A percentile compares a stretch with the other conserved stretches of the same genome.
Conservation (phyloP, 2,797 vertebrate species). For the Labeo calbasu region DNA sequence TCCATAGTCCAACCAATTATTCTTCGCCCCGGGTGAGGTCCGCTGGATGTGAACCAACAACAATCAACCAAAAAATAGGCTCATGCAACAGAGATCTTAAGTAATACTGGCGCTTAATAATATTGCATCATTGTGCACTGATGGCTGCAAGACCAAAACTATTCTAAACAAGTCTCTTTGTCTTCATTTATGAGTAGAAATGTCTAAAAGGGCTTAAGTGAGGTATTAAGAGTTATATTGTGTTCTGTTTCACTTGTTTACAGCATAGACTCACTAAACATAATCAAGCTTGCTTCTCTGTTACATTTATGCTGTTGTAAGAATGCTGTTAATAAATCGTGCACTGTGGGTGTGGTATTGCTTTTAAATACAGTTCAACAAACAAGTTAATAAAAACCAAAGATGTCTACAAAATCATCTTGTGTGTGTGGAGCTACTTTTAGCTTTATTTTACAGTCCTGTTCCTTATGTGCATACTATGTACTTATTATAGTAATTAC, state of each 20-base stretch:
- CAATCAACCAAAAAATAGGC: background rate
- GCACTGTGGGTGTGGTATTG: background rate
- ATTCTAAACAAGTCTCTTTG: background rate
- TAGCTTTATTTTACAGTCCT: no score
- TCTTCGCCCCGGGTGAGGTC: background rate
- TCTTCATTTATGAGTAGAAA: background rate
- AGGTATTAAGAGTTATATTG: background rate
- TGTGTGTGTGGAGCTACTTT: background rate
- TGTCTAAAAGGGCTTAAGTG: background rate
- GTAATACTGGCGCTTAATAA: background rate
- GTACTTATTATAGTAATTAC: no score
- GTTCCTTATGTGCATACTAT: no score
- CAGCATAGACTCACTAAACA: background rate
- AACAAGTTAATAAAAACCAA: background rate
- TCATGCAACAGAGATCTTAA: background rate
- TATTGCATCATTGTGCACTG: background rate
- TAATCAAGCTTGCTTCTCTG: background rate
- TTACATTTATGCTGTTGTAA: background rate
- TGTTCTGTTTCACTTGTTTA: background rate
- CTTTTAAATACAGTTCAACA: background rate
- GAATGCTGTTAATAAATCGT: background rate
- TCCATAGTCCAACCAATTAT: constrained; percentile 1
- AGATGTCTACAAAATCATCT: background rate
- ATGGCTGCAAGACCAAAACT: background rate
- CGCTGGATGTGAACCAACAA: constrained; percentile 1